These are phyloP conservation scores for Phalacrocorax brasilianus DNA, from an alignment of 2,113 vertebrate genomes.

Conservation along the genomic window DNA sequence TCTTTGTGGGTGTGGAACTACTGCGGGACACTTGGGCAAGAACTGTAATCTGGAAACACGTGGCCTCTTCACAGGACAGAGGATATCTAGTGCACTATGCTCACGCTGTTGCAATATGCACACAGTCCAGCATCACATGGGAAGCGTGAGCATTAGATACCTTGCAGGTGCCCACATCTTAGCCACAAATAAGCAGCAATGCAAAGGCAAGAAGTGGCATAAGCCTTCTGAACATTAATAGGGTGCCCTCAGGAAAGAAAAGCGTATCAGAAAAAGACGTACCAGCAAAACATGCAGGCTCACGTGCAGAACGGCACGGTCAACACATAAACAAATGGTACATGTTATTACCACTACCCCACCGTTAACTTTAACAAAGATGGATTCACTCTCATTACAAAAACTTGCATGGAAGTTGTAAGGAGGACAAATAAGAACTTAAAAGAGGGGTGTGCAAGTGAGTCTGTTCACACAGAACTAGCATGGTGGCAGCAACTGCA, in stretches of 20 bases:
- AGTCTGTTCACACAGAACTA: background rate
- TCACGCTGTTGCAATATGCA: background rate
- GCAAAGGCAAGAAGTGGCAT: background rate
- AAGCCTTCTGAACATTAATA: background rate
- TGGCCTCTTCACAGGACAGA: background rate
- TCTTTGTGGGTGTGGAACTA: background rate
- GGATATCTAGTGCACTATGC: background rate
- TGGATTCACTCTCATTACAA: background rate
- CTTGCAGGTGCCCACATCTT: background rate
- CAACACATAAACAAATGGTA: background rate
- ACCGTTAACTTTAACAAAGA: background rate
- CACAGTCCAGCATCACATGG: background rate
- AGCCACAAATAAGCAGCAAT: background rate
- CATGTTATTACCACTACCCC: accelerated
- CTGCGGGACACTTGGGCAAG: background rate
- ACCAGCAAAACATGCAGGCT: background rate
- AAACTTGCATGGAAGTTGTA: background rate
- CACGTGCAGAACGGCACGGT: background rate
- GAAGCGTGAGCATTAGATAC: background rate
- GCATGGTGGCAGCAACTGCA: background rate
- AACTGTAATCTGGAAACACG: background rate
- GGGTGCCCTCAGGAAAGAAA: background rate
- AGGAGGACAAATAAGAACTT: background rate
- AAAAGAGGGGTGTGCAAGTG: background rate
- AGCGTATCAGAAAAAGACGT: background rate